phyloP scores from a whole-genome alignment of 2,113 vertebrate genomes.

The Pionites leucogaster region DNA sequence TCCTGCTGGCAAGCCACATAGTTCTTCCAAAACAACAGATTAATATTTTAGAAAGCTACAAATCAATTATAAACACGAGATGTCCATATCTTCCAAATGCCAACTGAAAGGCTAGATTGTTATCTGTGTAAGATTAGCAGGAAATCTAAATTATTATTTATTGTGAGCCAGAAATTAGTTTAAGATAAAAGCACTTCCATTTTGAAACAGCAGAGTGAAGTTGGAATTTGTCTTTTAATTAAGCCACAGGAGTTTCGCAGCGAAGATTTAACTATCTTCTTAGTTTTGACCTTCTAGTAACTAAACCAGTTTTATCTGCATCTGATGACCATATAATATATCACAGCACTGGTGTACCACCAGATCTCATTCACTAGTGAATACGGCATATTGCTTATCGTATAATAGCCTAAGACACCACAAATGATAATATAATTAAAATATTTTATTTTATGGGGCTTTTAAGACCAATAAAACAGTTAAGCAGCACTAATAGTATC shows the following conservation, averaged over 20 bases:
- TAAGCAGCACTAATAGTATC: background rate
- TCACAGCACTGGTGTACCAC: background rate
- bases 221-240: conserved; percentile 33
- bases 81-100: conserved; percentile 26
- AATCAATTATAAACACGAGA: conserved; percentile 16
- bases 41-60: conserved; percentile 23
- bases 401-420: background rate
- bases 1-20: background rate
- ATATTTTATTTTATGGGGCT: background rate
- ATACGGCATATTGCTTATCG: background rate
- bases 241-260: background rate
- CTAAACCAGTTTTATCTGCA: background rate
- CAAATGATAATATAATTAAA: background rate
- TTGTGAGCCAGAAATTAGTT: conserved; percentile 15
- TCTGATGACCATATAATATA: background rate
- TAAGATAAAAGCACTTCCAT: conserved; percentile 35
- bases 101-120: conserved; percentile 37
- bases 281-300: conserved; percentile 18
- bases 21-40: background rate
- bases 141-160: conserved; percentile 53
- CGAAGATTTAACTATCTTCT: background rate
- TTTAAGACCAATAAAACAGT: background rate
- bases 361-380: background rate
- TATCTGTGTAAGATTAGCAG: conserved; percentile 18
- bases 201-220: conserved; percentile 31